Evolutionary conservation across 1,140 invertebrate genomes (phyloP).

Genomic region (Heliconius melpomene): DNA sequence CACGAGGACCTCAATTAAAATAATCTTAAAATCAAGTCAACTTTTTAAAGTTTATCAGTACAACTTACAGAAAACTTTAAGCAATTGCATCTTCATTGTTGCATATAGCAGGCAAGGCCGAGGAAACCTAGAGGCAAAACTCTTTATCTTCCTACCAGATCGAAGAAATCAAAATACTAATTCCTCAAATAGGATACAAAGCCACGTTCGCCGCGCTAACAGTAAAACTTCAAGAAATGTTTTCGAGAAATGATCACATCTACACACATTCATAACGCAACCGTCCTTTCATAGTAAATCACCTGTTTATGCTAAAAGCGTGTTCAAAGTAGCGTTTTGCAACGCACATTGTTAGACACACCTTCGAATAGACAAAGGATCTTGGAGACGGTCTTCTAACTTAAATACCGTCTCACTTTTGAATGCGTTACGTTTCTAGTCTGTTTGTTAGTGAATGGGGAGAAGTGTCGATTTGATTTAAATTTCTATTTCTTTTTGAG

Average conservation of each 20-base stretch:
- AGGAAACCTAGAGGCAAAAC: too few species aligned
- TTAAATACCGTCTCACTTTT: not conserved
- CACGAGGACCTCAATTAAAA: too few species aligned
- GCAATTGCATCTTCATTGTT: too few species aligned
- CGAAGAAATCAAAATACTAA: too few species aligned
- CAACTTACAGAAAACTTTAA: too few species aligned
- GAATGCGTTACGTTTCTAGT: not conserved
- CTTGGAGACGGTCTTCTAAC: not conserved
- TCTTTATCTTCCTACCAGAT: too few species aligned
- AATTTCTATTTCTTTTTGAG: not conserved
- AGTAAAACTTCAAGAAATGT: not conserved
- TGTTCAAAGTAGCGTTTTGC: not conserved
- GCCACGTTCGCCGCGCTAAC: not conserved
- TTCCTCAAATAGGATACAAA: too few species aligned
- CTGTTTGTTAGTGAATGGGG: not conserved
- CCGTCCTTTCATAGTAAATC: not conserved
- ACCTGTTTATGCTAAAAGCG: conserved; percentile 5
- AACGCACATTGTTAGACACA: not conserved
- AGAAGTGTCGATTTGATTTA: not conserved
- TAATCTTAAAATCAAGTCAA: too few species aligned
- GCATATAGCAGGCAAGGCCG: too few species aligned
- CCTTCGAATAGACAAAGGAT: not conserved
- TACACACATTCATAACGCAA: not conserved
- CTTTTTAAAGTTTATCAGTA: too few species aligned
- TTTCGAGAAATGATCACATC: not conserved